Conservation (phyloP, 1,140 invertebrate genomes). For the Melitaea cinxia region DNA sequence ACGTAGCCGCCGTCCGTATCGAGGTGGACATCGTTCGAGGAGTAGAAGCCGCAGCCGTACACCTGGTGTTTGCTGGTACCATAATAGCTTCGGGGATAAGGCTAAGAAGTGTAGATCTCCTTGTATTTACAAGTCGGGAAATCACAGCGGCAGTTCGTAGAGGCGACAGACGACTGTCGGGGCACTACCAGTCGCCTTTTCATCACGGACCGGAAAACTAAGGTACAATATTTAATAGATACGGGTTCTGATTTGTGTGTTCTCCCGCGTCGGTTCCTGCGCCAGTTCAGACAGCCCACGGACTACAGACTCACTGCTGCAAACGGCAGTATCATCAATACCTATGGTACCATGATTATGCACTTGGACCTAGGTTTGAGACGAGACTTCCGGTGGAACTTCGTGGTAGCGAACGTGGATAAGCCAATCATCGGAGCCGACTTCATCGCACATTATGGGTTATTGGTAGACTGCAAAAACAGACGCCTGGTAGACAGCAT, state of each 20-base stretch:
- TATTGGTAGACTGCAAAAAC: constrained; percentile 27
- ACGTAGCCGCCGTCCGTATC: background rate
- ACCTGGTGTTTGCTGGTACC: constrained; percentile 2
- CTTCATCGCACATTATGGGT: constrained; percentile 23
- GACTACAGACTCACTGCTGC: background rate
- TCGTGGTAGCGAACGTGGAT: constrained; percentile 1
- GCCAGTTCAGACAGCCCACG: background rate
- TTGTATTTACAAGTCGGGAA: background rate
- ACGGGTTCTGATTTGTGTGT: constrained; percentile 8
- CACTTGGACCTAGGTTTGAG: constrained; percentile 2
- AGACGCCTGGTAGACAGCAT: constrained; percentile 21
- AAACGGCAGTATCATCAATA: background rate
- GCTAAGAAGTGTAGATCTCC: background rate
- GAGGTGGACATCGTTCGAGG: background rate
- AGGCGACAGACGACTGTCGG: constrained; percentile 5
- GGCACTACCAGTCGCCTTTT: constrained; percentile 3
- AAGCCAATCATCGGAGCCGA: constrained; percentile 22
- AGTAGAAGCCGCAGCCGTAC: background rate
- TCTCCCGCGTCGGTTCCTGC: background rate
- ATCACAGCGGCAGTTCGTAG: constrained; percentile 1
- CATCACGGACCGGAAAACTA: constrained; percentile 1
- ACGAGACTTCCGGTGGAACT: constrained; percentile 3
- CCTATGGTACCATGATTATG: background rate
- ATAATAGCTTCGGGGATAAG: background rate
- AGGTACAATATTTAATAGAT: constrained; percentile 4